A percentile compares a stretch with the other conserved stretches of the same genome.
Conservation (phyloP, 2,888 invertebrate genomes). For the Malthinus seriepunctatus region DNA sequence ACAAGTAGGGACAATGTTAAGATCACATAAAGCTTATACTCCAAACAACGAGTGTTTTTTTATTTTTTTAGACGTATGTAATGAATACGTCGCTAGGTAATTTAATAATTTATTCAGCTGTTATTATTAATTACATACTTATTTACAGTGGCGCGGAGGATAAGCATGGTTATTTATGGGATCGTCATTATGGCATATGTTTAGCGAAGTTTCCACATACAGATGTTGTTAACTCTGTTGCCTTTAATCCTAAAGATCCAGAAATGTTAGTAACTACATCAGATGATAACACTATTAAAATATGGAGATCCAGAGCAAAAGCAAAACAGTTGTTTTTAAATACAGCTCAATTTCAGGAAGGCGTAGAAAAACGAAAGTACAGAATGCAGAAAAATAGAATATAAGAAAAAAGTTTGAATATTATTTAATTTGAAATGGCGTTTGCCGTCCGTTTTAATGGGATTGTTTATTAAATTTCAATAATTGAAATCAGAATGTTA, state of each 20-base stretch:
- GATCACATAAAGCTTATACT: slow-evolving; percentile 81
- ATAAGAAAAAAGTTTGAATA: not conserved
- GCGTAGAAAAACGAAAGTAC: slow-evolving; percentile 52
- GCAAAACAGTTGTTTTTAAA: slow-evolving; percentile 55
- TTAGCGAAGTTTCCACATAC: slow-evolving; percentile 74
- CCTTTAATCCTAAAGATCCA: slow-evolving; percentile 79
- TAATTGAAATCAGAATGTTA: slow-evolving; percentile 6
- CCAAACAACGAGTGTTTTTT: slow-evolving; percentile 85
- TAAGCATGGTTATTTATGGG: slow-evolving; percentile 82
- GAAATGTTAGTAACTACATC: slow-evolving; percentile 83
- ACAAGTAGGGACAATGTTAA: slow-evolving; percentile 76
- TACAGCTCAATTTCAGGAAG: slow-evolving; percentile 51
- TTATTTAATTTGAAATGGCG: slow-evolving; percentile 14
- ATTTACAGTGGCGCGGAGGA: slow-evolving; percentile 79
- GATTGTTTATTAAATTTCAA: slow-evolving; percentile 17
- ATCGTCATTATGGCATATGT: slow-evolving; percentile 79
- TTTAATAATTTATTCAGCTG: not conserved
- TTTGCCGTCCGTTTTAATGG: slow-evolving; percentile 25
- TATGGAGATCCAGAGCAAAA: slow-evolving; percentile 59
- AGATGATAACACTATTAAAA: slow-evolving; percentile 78
- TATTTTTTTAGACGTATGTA: slow-evolving; percentile 81
- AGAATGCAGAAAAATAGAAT: slow-evolving; percentile 33
- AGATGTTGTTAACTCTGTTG: slow-evolving; percentile 84
- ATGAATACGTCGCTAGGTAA: slow-evolving; percentile 83
- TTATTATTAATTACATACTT: not conserved